Conservation (phyloP, 2,113 vertebrate genomes). For the Otolemur garnettii region DNA sequence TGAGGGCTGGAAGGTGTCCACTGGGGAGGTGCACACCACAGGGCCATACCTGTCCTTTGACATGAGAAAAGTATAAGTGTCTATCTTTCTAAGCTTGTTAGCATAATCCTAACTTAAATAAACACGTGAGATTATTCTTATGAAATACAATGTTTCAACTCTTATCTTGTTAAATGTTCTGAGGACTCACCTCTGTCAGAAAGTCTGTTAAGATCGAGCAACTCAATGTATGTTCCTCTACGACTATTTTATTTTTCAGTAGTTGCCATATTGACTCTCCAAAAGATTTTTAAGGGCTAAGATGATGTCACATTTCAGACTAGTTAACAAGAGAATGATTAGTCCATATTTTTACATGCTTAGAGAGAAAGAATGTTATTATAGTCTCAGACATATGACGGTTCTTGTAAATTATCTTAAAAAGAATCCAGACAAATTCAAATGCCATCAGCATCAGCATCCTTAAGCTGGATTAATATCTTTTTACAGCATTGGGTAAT, state of each 20-base stretch:
- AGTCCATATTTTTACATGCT: conserved; percentile 69
- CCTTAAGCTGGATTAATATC: conserved; percentile 38
- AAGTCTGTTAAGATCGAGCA: background rate
- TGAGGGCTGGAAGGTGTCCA: background rate
- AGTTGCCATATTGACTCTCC: background rate
- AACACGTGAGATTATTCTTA: background rate
- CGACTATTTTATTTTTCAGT: conserved; percentile 37
- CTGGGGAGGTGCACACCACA: background rate
- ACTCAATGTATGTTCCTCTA: background rate
- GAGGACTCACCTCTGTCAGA: background rate
- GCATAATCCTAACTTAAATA: background rate
- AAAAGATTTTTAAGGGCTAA: conserved; percentile 17
- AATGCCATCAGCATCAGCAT: conserved; percentile 56
- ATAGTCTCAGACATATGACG: conserved; percentile 42
- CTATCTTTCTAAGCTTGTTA: background rate
- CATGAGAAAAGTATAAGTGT: background rate
- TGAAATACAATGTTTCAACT: background rate
- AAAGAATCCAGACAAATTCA: conserved; percentile 50
- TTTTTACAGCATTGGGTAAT: background rate
- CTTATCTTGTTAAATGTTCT: background rate
- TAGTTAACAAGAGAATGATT: conserved; percentile 70
- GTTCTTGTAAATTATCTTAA: conserved; percentile 59
- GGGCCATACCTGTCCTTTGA: background rate
- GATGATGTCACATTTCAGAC: conserved; percentile 47
- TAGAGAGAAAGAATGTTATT: conserved; percentile 68